These are phyloP conservation scores for Podabrus alpinus DNA, from an alignment of 2,888 invertebrate species.

Conservation along the genomic window DNA sequence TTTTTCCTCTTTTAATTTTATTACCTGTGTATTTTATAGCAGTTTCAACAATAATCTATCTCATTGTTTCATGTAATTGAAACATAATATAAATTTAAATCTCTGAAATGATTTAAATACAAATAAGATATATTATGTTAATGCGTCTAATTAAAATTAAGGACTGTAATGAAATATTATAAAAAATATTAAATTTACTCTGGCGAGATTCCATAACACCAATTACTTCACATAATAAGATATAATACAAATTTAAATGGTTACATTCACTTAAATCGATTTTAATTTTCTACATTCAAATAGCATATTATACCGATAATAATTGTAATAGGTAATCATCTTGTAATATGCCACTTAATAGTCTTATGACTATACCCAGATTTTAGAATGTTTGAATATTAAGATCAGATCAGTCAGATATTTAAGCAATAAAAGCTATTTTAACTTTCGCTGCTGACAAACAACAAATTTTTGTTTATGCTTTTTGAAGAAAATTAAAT, in stretches of 20 bases:
- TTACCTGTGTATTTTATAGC: background rate
- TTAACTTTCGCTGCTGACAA: background rate
- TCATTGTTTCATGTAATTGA: too few species aligned
- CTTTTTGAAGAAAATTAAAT: background rate
- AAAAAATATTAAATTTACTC: too few species aligned
- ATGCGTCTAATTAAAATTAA: too few species aligned
- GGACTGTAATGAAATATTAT: too few species aligned
- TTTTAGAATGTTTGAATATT: background rate
- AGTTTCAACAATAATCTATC: background rate
- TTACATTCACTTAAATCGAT: too few species aligned
- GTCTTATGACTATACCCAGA: background rate
- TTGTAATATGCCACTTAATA: background rate
- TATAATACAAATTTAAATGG: too few species aligned
- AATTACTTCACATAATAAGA: too few species aligned
- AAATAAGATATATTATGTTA: too few species aligned
- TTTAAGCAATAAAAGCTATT: background rate
- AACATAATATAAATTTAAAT: background rate
- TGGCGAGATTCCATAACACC: too few species aligned
- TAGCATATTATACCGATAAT: background rate
- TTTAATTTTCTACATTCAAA: background rate
- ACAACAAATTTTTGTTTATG: background rate
- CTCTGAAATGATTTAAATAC: background rate
- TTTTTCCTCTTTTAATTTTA: background rate
- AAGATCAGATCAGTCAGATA: background rate
- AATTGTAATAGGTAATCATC: background rate